Evolutionary conservation across 2,113 vertebrate genomes (phyloP).

Genomic region (Macaca mulatta): DNA sequence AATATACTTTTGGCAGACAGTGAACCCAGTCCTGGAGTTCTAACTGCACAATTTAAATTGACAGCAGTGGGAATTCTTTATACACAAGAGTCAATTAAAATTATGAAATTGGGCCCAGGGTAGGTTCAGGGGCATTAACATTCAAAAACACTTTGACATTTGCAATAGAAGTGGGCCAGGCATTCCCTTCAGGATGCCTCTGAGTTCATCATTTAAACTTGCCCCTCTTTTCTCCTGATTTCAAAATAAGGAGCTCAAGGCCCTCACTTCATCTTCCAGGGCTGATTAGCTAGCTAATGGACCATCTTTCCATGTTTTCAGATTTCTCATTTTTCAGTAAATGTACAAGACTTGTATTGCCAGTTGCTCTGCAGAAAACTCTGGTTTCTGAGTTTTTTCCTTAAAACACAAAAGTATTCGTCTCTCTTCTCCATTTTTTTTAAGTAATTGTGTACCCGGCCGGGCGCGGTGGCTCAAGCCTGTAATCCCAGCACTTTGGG

Average conservation of each 20-base stretch:
- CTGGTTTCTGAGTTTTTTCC: not conserved
- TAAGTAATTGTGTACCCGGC: not conserved
- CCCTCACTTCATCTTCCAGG: constrained; percentile 29
- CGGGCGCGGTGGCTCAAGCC: too few relatives aligned
- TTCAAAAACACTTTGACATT: constrained; percentile 32
- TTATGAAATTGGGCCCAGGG: not conserved
- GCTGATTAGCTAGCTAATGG: constrained; percentile 62
- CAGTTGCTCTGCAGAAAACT: not conserved
- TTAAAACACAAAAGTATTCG: not conserved
- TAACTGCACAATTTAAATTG: constrained; percentile 36
- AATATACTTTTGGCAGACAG: not conserved
- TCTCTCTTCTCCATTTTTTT: not conserved
- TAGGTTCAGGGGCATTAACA: not conserved
- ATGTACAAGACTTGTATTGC: not conserved
- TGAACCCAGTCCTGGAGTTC: not conserved
- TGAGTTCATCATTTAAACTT: not conserved
- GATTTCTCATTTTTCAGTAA: constrained; percentile 41
- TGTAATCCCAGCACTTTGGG: too few relatives aligned
- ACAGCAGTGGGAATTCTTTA: constrained; percentile 37
- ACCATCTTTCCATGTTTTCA: not conserved
- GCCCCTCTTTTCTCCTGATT: not conserved
- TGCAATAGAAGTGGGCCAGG: not conserved
- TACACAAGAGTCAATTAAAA: constrained; percentile 17
- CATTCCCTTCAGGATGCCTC: not conserved
- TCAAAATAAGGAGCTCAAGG: not conserved